Conservation (phyloP, 2,797 vertebrate genomes). For the Acrocephalus scirpaceus region DNA sequence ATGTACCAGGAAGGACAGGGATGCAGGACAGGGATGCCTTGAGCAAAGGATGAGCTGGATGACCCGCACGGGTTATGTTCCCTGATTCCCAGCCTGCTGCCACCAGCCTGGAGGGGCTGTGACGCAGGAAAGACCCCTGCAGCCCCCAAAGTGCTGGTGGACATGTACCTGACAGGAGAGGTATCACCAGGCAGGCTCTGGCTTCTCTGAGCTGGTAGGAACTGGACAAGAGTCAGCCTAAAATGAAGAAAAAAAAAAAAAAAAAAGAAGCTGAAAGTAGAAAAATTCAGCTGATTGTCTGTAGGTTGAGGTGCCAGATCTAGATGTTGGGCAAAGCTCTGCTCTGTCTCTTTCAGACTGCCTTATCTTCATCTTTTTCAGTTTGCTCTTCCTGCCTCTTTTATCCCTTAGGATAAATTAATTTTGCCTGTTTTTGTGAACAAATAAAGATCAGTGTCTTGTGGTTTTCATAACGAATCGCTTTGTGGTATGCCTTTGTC, state of each 20-base stretch:
- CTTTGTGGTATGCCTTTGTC: constrained; percentile 34
- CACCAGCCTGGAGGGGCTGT: neutral
- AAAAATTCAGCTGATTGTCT: neutral
- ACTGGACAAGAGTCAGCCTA: neutral
- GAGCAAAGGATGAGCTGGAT: neutral
- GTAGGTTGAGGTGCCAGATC: neutral
- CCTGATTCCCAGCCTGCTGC: neutral
- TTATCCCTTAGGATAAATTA: constrained; percentile 18
- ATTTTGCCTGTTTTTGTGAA: constrained; percentile 30
- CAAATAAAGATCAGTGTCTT: constrained; percentile 31
- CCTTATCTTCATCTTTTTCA: constrained; percentile 30
- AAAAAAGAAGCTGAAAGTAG: neutral
- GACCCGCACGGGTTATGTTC: accelerated
- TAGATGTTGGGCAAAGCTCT: neutral
- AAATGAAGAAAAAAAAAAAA: neutral
- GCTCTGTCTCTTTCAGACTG: neutral
- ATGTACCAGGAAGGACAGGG: neutral
- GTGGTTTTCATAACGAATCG: neutral
- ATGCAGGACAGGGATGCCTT: neutral
- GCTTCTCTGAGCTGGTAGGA: neutral
- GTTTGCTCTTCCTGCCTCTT: neutral
- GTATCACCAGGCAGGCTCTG: neutral
- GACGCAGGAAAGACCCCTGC: neutral
- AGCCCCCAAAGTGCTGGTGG: neutral
- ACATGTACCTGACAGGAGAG: neutral